phyloP scores from a whole-genome alignment of 53 echinoderm and acorn worm genomes.

The Zoroaster sp. region DNA sequence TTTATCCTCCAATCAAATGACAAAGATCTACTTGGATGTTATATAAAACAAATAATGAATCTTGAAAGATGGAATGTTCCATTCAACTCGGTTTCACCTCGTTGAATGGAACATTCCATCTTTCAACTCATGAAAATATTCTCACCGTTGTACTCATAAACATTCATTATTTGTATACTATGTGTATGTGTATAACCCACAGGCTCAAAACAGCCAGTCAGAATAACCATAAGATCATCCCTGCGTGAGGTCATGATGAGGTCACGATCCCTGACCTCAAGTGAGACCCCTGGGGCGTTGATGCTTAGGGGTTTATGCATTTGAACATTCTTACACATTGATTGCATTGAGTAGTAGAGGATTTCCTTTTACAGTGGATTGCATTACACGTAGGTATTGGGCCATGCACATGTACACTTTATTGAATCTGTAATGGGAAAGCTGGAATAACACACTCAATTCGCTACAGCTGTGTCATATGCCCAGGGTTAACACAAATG shows the following conservation, averaged over 20 bases:
- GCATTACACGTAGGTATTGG: not conserved
- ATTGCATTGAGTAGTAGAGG: not conserved
- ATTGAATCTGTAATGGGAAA: not conserved
- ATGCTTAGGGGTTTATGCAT: not conserved
- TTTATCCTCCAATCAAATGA: too few species aligned
- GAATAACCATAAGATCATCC: not conserved
- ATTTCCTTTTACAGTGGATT: not conserved
- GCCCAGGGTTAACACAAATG: not conserved
- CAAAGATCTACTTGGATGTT: too few species aligned
- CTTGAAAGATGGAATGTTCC: too few species aligned
- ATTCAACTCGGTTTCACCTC: too few species aligned
- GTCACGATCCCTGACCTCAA: not conserved
- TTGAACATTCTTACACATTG: constrained; percentile 1
- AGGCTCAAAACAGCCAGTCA: not conserved
- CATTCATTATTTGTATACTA: not conserved
- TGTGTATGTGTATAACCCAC: not conserved
- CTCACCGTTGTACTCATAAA: too few species aligned
- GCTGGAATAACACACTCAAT: not conserved
- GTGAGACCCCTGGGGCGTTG: not conserved
- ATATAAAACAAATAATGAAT: too few species aligned
- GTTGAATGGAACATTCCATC: too few species aligned
- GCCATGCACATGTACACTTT: not conserved
- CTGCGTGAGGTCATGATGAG: not conserved
- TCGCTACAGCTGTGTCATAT: not conserved
- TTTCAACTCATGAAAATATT: too few species aligned